Base-by-base conservation (phyloP, 2,888 invertebrate species). In the Leistus spinibarbis region DNA sequence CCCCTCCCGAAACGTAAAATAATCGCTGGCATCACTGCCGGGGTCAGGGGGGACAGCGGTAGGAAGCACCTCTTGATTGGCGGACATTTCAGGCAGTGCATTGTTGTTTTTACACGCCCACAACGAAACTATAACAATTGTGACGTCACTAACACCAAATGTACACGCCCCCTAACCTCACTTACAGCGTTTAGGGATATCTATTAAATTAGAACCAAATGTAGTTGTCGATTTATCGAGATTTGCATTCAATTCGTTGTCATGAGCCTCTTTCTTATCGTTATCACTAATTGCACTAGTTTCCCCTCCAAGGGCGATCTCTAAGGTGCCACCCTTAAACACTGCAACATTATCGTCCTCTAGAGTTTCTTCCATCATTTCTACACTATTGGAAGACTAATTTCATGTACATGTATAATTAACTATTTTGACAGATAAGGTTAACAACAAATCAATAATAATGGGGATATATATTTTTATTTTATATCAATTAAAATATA, bases 1-100 rank as follows among this genome's bases (percentile, higher is more conserved):
- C 22, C 92, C 92, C 79, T 91, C 91, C 76, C 95, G 89, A 81
- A 91, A 92, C 54, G 91, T 91, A 82, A 93, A 93, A 84, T 91
- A 94, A 77, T 88, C 90, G 78, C 90, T 89, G 19, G 91, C 91
- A 79, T 91, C 89, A 75, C 90, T 89, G 1, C 27, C 54, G 2
- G 23, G 20, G 0, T 60, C 17, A 16, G 60, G 19, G 60, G 17
- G 20, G 7, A 22, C 20, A 1, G 20, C n/a, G 13, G 60, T 19
- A 20, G 60, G 20, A 13, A 40, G 40, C 3, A 22, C 17, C 1
- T 22, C 60, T 19, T 3, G 17, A 9, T 7, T 60, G 10, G 10
- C 60, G 20, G 22, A 19, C 19, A 60, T 16, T 10, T 19, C 60
- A 16, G 10, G 13, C n/a, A 16, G 16, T 17, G 22, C 13, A 62